A percentile compares a stretch with the other conserved stretches of the same genome.
phyloP scores from a whole-genome alignment of 2,797 vertebrate genomes.

The Myripristis jacobus region DNA sequence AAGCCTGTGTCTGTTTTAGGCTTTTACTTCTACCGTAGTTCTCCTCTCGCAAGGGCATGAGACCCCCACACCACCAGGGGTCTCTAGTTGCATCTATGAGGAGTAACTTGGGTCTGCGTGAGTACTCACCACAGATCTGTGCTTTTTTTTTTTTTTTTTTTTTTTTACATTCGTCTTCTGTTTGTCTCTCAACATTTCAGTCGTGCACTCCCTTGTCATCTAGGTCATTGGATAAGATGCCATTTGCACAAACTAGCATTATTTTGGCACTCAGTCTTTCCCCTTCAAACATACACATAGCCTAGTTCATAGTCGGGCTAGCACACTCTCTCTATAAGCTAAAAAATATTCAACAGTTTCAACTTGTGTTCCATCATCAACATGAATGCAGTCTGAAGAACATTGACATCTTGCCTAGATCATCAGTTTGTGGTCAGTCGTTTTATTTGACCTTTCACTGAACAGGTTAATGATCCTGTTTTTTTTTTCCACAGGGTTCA shows the following conservation, averaged over 20 bases:
- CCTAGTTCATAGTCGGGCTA: slow-evolving; percentile 5
- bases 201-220: slow-evolving; percentile 37
- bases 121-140: slow-evolving; percentile 94
- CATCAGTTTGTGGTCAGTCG: slow-evolving; percentile 9
- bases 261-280: slow-evolving; percentile 17
- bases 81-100: slow-evolving; percentile 99
- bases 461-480: slow-evolving; percentile 55
- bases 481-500: slow-evolving; percentile 91
- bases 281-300: slow-evolving; percentile 15
- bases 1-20: slow-evolving; percentile 99
- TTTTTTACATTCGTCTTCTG: slow-evolving; percentile 54
- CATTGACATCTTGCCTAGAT: slow-evolving; percentile 3
- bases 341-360: slow-evolving; percentile 5
- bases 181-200: slow-evolving; percentile 38
- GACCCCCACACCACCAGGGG: slow-evolving; percentile 96
- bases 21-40: slow-evolving; percentile 94
- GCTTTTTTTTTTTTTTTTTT: slow-evolving; percentile 64
- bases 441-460: slow-evolving; percentile 9
- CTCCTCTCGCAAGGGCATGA: slow-evolving; percentile 95
- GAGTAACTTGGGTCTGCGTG: slow-evolving; percentile 97
- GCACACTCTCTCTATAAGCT: not conserved
- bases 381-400: slow-evolving; percentile 43
- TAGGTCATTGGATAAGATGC: slow-evolving; percentile 54
- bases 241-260: slow-evolving; percentile 25
- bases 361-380: slow-evolving; percentile 1